Base-by-base conservation (phyloP, 2,113 vertebrate species). In the Callaeas wilsoni region DNA sequence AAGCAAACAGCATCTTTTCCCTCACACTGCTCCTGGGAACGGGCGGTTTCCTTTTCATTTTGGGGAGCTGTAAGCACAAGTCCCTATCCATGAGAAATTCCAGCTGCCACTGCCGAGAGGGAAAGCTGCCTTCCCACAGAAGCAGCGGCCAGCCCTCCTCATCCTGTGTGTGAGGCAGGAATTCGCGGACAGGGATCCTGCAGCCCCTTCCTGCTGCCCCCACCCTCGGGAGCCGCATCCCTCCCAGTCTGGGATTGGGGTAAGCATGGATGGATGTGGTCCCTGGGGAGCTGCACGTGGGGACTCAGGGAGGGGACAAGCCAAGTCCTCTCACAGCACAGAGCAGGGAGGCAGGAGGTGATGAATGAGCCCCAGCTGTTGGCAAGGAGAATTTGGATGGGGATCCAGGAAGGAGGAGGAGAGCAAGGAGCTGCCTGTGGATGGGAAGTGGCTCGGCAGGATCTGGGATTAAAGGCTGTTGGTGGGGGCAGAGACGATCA, bases 351-450 rank as follows among this genome's bases (percentile, higher is more conserved):
- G 68, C 83, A 77, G 93, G 80, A 68, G 91, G 60, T 67, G 29
- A 76, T 37, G 84, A 79, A 95, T 68, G 87, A 91, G 77, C 78
- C 52, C 65, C 95, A 94, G 95, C 80, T 95, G 91, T 35, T 90
- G 94, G 96, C 91, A 79, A 78, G 91, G 52, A 92, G 80, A 75
- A 89, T 68, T 56, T n/a, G 69, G 84, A 89, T 4, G 49, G 47
- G 49, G 87, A 89, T 50, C 3, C 4, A 3, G 70, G 73, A 57
- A 92, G 68, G 83, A 92, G 89, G 33, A 87, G 88, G 37, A 77
- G 76, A 92, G 80, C 64, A 35, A 63, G 41, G 84, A 95, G 49
- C 81, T 75, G 77, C 84, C 49, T n/a, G 65, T 3, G 44, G 84
- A 68, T 2, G 23, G 20, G 89, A 75, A 79, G 59, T 4, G 57